A percentile compares a stretch with the other conserved stretches of the same genome.
Evolutionary conservation across 1,140 invertebrate genomes (phyloP).

Genomic region (Trachymyrmex septentrionalis): DNA sequence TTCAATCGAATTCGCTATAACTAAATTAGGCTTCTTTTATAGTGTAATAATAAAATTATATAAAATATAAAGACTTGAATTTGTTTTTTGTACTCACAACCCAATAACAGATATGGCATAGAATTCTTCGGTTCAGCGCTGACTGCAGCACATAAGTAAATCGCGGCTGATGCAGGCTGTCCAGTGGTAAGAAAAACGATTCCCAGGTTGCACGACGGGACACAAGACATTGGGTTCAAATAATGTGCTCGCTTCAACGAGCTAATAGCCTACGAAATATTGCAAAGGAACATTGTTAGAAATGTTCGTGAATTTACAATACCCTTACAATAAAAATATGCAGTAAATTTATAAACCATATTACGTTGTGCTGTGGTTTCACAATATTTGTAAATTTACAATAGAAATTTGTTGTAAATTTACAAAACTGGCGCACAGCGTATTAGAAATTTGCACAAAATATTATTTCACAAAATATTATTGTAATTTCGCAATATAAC

Average conservation of each 20-base stretch:
- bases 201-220: slow-evolving; percentile 83
- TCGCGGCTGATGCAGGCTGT: slow-evolving; percentile 83
- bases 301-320: background rate
- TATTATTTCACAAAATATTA: no score
- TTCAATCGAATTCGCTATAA: no score
- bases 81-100: slow-evolving; percentile 77
- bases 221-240: slow-evolving; percentile 81
- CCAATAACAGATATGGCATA: slow-evolving; percentile 81
- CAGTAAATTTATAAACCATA: no score
- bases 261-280: slow-evolving; percentile 81
- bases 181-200: slow-evolving; percentile 83
- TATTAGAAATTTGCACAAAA: no score
- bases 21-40: no score
- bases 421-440: no score
- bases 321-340: background rate
- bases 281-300: background rate
- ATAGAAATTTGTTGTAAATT: no score
- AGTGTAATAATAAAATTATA: no score
- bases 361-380: no score
- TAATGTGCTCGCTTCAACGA: slow-evolving; percentile 85
- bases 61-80: background rate
- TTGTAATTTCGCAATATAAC: no score
- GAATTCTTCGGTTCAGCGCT: slow-evolving; percentile 73
- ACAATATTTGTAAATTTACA: no score
- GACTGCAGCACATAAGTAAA: slow-evolving; percentile 81